phyloP scores from a whole-genome alignment of 1,140 invertebrate genomes.

The Ganaspis sp. region DNA sequence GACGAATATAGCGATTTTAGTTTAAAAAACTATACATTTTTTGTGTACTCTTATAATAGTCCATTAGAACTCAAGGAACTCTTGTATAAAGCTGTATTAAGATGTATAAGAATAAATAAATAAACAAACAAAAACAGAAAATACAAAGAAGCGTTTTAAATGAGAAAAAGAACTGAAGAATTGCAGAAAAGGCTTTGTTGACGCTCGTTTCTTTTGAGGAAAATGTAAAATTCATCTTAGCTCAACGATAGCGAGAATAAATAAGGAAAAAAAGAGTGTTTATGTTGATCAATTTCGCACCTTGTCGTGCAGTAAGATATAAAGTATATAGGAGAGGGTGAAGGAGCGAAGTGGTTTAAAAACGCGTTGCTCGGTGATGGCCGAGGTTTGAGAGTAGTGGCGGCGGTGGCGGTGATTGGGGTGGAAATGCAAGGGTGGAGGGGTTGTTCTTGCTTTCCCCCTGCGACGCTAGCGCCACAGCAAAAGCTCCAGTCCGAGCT shows the following conservation, averaged over 20 bases:
- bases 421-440: slow-evolving; percentile 44
- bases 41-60: no score
- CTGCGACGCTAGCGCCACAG: slow-evolving; percentile 70
- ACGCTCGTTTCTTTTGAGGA: not conserved
- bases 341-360: slow-evolving; percentile 45
- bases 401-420: slow-evolving; percentile 49
- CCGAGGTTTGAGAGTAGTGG: slow-evolving; percentile 44
- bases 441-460: slow-evolving; percentile 61
- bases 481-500: slow-evolving; percentile 69
- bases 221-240: not conserved
- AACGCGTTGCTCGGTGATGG: slow-evolving; percentile 58
- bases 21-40: no score
- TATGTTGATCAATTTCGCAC: slow-evolving; percentile 33
- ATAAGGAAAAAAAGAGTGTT: slow-evolving; percentile 14
- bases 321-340: slow-evolving; percentile 4
- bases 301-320: slow-evolving; percentile 39
- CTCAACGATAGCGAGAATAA: not conserved
- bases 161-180: not conserved
- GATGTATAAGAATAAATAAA: no score
- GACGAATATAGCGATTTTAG: no score
- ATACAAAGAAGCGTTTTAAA: no score
- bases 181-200: not conserved
- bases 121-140: no score
- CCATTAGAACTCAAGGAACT: no score
- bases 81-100: no score